Conservation (phyloP, 2,113 vertebrate species). For the Nothocercus nigrocapillus region DNA sequence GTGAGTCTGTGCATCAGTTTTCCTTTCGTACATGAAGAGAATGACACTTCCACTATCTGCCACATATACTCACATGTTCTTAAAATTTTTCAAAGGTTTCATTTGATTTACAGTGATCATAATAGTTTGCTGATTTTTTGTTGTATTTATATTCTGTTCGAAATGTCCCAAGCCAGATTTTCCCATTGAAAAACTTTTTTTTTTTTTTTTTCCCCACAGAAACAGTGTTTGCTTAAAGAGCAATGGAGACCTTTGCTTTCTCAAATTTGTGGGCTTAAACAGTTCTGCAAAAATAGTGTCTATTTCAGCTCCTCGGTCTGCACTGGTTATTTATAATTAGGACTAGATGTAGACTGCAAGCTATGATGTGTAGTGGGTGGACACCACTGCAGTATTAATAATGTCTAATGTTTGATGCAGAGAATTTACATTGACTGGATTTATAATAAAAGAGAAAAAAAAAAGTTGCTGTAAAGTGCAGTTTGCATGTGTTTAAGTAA, state of each 20-base stretch:
- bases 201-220: background rate
- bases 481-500: slow-evolving; percentile 70
- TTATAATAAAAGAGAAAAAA: slow-evolving; percentile 40
- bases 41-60: background rate
- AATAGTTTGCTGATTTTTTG: background rate
- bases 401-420: background rate
- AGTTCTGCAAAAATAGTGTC: background rate
- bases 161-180: background rate
- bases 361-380: background rate
- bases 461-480: slow-evolving; percentile 52
- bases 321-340: background rate
- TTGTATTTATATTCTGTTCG: background rate
- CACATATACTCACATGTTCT: background rate
- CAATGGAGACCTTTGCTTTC: background rate
- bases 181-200: background rate
- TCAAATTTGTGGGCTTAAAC: background rate
- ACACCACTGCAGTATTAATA: background rate
- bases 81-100: background rate
- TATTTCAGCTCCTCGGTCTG: background rate
- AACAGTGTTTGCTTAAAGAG: background rate
- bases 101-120: background rate
- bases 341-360: background rate
- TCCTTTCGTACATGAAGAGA: background rate
- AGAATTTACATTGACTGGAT: slow-evolving; percentile 20
- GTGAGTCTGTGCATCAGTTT: background rate